These are phyloP conservation scores for Gastrophysa polygoni DNA, from an alignment of 2,888 invertebrate species.

Conservation along the genomic window DNA sequence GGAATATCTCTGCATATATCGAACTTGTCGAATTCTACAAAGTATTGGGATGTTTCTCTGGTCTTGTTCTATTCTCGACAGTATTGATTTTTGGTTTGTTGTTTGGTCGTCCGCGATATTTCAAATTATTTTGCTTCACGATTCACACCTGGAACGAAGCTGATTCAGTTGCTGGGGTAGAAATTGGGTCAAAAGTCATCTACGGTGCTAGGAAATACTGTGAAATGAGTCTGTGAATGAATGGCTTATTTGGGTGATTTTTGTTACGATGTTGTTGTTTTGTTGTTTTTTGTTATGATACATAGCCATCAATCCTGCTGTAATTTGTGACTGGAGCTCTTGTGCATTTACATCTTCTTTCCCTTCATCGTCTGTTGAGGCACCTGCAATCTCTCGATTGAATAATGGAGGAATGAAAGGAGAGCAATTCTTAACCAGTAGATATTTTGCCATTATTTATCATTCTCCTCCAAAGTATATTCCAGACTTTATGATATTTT, in stretches of 20 bases:
- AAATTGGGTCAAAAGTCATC: neutral
- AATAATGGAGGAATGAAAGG: too few species aligned
- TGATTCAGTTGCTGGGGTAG: neutral
- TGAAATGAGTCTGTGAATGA: neutral
- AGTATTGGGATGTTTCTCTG: too few species aligned
- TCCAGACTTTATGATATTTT: neutral
- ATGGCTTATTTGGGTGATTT: neutral
- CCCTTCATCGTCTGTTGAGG: neutral
- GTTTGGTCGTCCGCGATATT: too few species aligned
- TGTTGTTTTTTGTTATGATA: too few species aligned
- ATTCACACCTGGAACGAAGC: neutral
- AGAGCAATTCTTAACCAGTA: neutral
- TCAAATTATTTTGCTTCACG: too few species aligned
- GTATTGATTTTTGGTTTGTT: too few species aligned
- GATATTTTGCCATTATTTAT: neutral
- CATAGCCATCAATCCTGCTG: neutral
- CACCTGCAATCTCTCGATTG: too few species aligned
- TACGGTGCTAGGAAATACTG: neutral
- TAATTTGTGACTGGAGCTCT: neutral
- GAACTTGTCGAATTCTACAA: too few species aligned
- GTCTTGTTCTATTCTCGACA: too few species aligned
- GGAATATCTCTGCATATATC: too few species aligned
- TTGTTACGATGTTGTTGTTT: neutral
- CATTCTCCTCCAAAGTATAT: neutral
- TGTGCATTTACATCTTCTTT: neutral